Evolutionary conservation across 2,113 vertebrate genomes (phyloP).

Genomic region (Anthoscopus minutus): DNA sequence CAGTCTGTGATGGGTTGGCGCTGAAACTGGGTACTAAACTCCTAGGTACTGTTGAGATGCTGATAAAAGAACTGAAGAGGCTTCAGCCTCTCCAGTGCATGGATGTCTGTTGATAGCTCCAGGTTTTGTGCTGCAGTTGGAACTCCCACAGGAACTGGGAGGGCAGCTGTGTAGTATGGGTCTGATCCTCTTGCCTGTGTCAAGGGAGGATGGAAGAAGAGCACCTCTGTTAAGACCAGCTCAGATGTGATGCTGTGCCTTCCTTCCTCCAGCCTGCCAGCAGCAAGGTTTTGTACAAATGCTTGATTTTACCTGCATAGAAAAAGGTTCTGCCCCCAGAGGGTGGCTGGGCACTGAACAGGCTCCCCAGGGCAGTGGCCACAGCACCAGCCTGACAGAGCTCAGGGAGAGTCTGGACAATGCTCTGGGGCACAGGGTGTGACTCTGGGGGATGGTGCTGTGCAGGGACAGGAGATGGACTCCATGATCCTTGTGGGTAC

Average conservation of each 20-base stretch:
- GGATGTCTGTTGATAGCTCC: neutral
- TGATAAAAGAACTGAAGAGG: neutral
- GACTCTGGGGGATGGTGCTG: neutral
- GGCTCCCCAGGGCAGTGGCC: neutral
- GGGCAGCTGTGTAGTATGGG: fast-evolving
- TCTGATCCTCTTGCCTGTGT: neutral
- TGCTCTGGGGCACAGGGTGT: neutral
- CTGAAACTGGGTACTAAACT: fast-evolving
- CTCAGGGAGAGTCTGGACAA: neutral
- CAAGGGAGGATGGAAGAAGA: neutral
- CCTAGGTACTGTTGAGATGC: fast-evolving
- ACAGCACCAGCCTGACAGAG: neutral
- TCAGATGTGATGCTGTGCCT: neutral
- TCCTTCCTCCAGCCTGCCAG: neutral
- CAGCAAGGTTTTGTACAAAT: neutral
- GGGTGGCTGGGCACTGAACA: neutral
- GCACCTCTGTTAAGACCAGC: neutral
- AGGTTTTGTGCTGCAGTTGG: neutral
- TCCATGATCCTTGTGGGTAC: neutral
- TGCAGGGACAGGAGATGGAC: neutral
- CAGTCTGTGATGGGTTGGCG: fast-evolving
- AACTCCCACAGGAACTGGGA: neutral
- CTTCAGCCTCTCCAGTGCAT: neutral
- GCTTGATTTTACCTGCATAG: neutral
- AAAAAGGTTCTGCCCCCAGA: neutral